phyloP scores from a whole-genome alignment of 2,888 invertebrate genomes.

The Noctua comes region DNA sequence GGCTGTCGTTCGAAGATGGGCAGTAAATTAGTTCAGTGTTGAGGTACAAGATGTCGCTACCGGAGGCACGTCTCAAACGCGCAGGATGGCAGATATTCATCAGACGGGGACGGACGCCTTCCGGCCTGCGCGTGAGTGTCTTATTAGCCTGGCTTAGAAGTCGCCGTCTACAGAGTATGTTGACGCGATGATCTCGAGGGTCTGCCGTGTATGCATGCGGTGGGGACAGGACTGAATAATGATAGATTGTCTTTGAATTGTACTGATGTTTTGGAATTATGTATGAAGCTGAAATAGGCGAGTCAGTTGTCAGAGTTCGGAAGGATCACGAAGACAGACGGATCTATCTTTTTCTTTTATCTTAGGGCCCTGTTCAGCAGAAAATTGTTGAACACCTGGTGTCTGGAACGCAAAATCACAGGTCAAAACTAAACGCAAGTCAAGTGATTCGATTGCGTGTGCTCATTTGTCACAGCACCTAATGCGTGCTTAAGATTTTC shows the following conservation, averaged over 20 bases:
- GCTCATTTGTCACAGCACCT: background rate
- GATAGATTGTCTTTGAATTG: slow-evolving; percentile 33
- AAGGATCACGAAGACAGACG: background rate
- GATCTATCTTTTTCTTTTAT: background rate
- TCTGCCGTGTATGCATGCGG: slow-evolving; percentile 33
- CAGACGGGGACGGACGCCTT: slow-evolving; percentile 67
- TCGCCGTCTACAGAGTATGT: slow-evolving; percentile 53
- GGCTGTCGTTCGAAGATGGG: slow-evolving; percentile 37
- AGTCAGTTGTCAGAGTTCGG: background rate
- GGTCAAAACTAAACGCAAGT: background rate
- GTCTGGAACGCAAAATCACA: background rate
- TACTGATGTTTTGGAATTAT: slow-evolving; percentile 25
- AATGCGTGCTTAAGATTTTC: background rate
- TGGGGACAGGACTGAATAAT: slow-evolving; percentile 51
- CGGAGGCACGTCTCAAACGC: slow-evolving; percentile 66
- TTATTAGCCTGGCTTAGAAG: slow-evolving; percentile 65
- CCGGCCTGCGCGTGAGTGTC: slow-evolving; percentile 62
- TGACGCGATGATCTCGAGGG: slow-evolving; percentile 48
- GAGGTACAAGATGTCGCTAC: slow-evolving; percentile 59
- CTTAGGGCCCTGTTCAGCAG: background rate
- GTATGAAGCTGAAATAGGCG: slow-evolving; percentile 2
- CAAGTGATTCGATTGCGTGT: background rate
- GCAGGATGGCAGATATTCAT: slow-evolving; percentile 68
- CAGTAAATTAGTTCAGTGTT: slow-evolving; percentile 58
- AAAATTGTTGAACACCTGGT: background rate